A percentile compares a stretch with the other conserved stretches of the same genome.
phyloP scores from a whole-genome alignment of 23 tunicate genomes.

The Phallusia fumigata region DNA sequence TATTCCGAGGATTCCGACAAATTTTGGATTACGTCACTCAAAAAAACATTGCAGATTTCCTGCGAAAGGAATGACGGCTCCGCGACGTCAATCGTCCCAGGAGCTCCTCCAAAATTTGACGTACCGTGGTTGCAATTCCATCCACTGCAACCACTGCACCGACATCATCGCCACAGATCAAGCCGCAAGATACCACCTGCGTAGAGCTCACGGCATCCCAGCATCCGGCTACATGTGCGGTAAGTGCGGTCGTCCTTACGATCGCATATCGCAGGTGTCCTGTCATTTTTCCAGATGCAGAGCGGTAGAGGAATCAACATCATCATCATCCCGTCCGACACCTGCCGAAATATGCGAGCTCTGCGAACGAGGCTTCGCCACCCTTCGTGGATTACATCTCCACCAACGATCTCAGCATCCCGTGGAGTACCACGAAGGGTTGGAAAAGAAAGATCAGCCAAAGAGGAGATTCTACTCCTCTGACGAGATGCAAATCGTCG shows the following conservation, averaged over 20 bases:
- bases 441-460: background rate
- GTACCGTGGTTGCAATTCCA: background rate
- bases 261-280: conserved; percentile 11
- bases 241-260: conserved; percentile 12
- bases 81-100: no score
- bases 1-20: no score
- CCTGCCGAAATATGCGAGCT: background rate
- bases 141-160: conserved; percentile 10
- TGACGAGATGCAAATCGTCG: background rate
- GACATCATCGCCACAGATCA: background rate
- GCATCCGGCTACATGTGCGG: background rate
- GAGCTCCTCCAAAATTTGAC: background rate
- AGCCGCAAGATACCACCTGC: background rate
- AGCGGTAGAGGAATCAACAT: background rate
- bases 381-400: background rate
- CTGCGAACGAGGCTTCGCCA: background rate
- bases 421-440: conserved; percentile 3
- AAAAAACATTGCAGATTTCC: no score
- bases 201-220: background rate
- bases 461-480: conserved; percentile 6
- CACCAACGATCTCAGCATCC: conserved; percentile 13
- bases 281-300: conserved; percentile 1
- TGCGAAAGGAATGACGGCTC: no score
- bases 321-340: background rate
- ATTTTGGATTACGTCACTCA: no score